These are phyloP conservation scores for Syrmaticus mikado DNA, from an alignment of 2,113 vertebrate genomes.

Conservation along the genomic window DNA sequence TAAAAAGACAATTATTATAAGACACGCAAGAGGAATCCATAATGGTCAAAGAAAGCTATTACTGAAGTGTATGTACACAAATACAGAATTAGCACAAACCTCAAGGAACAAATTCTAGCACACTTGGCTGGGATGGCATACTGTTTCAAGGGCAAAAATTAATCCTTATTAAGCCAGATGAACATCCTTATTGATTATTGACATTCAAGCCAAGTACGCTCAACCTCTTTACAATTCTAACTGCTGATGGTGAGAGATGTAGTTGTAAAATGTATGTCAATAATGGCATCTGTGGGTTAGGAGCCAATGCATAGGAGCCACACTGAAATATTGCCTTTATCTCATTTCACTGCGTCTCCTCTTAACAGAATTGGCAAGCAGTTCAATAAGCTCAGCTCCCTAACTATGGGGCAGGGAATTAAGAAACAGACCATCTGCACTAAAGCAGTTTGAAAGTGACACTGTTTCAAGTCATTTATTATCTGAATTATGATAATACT, in stretches of 20 bases:
- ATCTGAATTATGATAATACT: slow-evolving; percentile 22
- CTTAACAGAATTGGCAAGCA: slow-evolving; percentile 54
- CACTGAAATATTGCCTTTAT: slow-evolving; percentile 45
- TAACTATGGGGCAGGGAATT: slow-evolving; percentile 19
- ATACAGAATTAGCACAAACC: background rate
- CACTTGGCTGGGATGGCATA: background rate
- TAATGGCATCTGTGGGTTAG: slow-evolving; percentile 13
- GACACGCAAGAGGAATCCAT: background rate
- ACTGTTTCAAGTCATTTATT: background rate
- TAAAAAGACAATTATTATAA: background rate
- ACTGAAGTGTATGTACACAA: background rate
- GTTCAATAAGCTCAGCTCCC: slow-evolving; percentile 37
- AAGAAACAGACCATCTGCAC: slow-evolving; percentile 41
- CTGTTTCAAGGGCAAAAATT: slow-evolving; percentile 47
- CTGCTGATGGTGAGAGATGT: background rate
- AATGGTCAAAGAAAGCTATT: fast-evolving
- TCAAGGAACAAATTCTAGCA: background rate
- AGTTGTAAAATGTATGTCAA: background rate
- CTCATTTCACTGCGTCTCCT: slow-evolving; percentile 35
- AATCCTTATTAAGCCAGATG: slow-evolving; percentile 42
- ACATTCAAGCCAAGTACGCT: slow-evolving; percentile 11
- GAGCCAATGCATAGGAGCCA: background rate
- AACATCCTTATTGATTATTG: slow-evolving; percentile 26
- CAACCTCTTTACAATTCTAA: slow-evolving; percentile 22
- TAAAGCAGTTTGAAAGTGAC: slow-evolving; percentile 47